Base-by-base conservation (phyloP, 2,888 invertebrate genomes). In the Caenorhabditis sp. region DNA sequence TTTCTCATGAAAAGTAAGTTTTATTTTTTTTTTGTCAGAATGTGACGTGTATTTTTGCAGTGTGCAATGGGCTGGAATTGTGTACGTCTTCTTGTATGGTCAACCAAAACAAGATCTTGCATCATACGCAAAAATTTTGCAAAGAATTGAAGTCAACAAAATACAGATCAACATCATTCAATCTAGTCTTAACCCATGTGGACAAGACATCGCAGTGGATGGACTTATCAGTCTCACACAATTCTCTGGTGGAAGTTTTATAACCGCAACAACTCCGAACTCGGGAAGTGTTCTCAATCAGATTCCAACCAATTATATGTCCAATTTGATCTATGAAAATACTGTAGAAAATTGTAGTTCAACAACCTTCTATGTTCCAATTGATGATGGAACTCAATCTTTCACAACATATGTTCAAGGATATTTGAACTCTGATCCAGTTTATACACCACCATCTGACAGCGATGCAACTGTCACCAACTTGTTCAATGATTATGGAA, bases 321-420 rank as follows among this genome's bases (percentile, higher is more conserved):
- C 74, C 0, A 66, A 57, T 31, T 59, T 81, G 51, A 65, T 81
- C 37, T 78, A 69, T 60, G 78, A 81, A 62, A 68, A 76, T 50
- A 59, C 51, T 31, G 69, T 66, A 6, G 62, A 43, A 27, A 70
- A 77, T 51, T 83, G 82, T 53, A 57, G 76, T 14, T 68, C 74
- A 19, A 61, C 68, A 14, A 76, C 68, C 31, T 83, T 83, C 72
- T 83, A 81, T 58, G 66, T 83, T 53, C 83, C 83, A 14, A 70
- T 83, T 14, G 82, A 78, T 51, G 74, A 67, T 5, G 72, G 75
- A 49, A 76, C 82, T 0, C 83, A 83, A 58, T 69, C 82, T 8
- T 71, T 83, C 53, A 69, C 77, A 14, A 63, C 70, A 2, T 68
- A 70, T 24, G 58, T 71, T 21, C 69, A 72, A 63, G 83, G 77